Base-by-base conservation (phyloP, 1,140 invertebrate species). In the Ostrea denselamellosa region DNA sequence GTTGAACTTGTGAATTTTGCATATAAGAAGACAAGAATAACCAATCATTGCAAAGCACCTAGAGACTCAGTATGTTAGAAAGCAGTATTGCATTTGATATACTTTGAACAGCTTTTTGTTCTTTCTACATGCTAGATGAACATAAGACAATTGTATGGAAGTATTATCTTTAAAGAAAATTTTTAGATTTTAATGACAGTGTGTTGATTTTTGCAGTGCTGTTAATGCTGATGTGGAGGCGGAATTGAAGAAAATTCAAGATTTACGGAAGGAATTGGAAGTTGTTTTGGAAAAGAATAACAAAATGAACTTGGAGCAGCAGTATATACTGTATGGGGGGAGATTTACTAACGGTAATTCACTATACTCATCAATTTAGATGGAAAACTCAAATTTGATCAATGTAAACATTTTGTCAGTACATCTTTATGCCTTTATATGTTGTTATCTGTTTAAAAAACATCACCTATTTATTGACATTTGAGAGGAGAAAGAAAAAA, bases 241-340 rank as follows among this genome's bases (percentile, higher is more conserved):
- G 28, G 91, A 93, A 71, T 85, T 93, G 34, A 85, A 84, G 2
- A 90, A 89, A 8, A 87, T 93, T n/a, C 86, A 90, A 83, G 81
- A 62, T 19, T 87, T 93, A 51, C 84, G 90, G 14, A 85, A 86
- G 65, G 89, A 92, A 34, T 85, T 93, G 86, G 87, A 92, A 83
- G 91, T 89, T 17, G 89, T 90, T 2, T 88, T 92, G 19, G 88
- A 91, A 54, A 89, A 86, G 28, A 93, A 92, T 65, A 89, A 91
- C 34, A 86, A 89, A 9, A 87, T 92, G 0, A 71, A 89, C 51
- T 85, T 90, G 58, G 87, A 90, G 22, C 81, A 89, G 83, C 84
- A 87, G 54, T 81, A 54, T 68, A 65, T 8, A 68, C 68, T 51
- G 68, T 77, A 77, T 14, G 28, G 28, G 10, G 28, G 68, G 12